Evolutionary conservation across 92 coral and sea anemone genomes (phyloP).

Genomic region (Epizoanthus scotinus): DNA sequence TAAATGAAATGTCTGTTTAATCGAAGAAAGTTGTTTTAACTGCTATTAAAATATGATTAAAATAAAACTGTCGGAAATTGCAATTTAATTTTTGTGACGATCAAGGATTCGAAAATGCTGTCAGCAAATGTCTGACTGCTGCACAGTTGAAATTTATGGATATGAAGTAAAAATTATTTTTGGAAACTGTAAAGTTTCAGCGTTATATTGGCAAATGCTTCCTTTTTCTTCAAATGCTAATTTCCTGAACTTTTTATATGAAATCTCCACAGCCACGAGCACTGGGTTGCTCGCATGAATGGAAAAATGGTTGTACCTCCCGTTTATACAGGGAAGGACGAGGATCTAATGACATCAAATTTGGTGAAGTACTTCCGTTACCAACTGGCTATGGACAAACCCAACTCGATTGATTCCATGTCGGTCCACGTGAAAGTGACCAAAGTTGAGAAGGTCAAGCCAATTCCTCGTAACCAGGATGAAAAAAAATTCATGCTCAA

Average conservation of each 20-base stretch:
- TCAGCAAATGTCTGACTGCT: no score
- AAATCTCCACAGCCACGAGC: neutral
- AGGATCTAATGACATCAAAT: slow-evolving; percentile 5
- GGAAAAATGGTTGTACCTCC: slow-evolving; percentile 9
- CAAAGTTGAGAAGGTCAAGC: slow-evolving; percentile 23
- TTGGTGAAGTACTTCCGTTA: slow-evolving; percentile 11
- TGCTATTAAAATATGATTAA: no score
- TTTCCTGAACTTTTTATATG: neutral
- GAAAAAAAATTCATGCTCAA: neutral
- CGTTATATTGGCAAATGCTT: neutral
- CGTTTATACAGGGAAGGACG: neutral
- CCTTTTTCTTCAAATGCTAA: no score
- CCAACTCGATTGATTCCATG: neutral
- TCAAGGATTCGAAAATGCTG: no score
- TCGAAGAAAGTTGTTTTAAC: no score
- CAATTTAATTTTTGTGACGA: no score
- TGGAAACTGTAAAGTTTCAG: no score
- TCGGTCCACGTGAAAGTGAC: neutral
- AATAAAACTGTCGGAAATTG: no score
- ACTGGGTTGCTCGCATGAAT: slow-evolving; percentile 12
- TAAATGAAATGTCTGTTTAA: no score
- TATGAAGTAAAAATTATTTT: no score
- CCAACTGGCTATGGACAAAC: slow-evolving; percentile 5
- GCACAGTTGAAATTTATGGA: no score
- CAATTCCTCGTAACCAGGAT: neutral